A percentile compares a stretch with the other conserved stretches of the same genome.
phyloP scores from a whole-genome alignment of 2,113 vertebrate species.

The Poecile atricapillus region DNA sequence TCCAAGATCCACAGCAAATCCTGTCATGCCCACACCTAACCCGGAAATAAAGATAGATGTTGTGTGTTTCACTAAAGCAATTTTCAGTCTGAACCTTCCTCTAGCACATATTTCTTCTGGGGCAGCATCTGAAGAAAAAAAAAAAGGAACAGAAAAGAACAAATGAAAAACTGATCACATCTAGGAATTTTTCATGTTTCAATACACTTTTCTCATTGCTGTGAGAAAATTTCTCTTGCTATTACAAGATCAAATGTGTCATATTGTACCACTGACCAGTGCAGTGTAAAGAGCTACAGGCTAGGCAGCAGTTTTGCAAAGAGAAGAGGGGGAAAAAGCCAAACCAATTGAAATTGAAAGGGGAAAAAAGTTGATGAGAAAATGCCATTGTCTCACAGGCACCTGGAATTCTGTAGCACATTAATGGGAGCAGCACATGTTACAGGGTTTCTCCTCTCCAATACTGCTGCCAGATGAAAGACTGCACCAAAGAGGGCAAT shows the following conservation, averaged over 20 bases:
- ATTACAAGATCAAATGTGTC: not conserved
- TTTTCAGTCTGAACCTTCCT: not conserved
- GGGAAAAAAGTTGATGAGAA: not conserved
- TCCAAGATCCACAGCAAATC: not conserved
- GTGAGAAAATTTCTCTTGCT: not conserved
- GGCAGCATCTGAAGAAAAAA: not conserved
- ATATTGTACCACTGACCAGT: not conserved
- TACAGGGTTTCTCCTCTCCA: not conserved
- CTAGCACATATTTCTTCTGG: not conserved
- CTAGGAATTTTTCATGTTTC: not conserved
- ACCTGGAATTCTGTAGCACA: accelerated
- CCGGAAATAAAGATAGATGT: not conserved
- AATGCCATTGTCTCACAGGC: not conserved
- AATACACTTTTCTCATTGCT: not conserved
- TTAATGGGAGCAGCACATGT: not conserved
- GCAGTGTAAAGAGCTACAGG: not conserved
- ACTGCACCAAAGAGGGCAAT: accelerated
- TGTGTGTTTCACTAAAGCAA: not conserved
- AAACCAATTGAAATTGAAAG: not conserved
- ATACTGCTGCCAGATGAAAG: not conserved
- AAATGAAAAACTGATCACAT: not conserved
- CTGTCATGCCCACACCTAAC: not conserved
- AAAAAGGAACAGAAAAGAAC: not conserved
- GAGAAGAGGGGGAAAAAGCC: not conserved
- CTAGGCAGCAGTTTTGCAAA: not conserved